Evolutionary conservation across 2,113 vertebrate species (phyloP), one percentile per base, ranked within the genome.

Genomic region (Pseudorhombus dupliciocellatus): DNA sequence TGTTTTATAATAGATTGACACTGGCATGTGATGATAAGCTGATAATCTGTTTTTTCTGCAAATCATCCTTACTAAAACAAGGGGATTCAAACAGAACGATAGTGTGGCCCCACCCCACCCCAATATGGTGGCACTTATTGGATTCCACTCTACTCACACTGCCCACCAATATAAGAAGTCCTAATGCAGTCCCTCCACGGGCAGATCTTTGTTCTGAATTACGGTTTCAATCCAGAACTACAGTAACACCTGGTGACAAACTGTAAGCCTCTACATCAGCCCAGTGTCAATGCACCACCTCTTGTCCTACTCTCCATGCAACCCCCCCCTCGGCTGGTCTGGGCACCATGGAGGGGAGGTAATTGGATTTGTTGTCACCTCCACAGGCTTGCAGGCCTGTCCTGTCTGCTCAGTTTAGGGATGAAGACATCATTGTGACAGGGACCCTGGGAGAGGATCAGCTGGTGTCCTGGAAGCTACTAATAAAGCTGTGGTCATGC

Each of bases 341-440:
- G 93, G 95, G 95, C 94, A 89, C 95, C 96, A 92, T 98, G 94
- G 95, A 93, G 96, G 94, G 97, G 94, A 95, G 96, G 95, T 98
- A 98, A 98, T 98, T 99, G 97, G 97, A 98, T 98, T 98, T 97
- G 95, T 96, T 98, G 97, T 98, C 97, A 97, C 97, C 96, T 98
- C 95, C 94, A 83, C 93, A 96, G 94, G 96, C 96, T 96, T 96
- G 95, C 95, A 96, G 95, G 95, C 95, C 94, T 91, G 93, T 95
- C 94, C 83, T 87, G 97, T 98, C 97, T 95, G 94, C 95, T 97
- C 95, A 92, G 95, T 94, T 99, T 98, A 98, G 95, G 93, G 95
- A 99, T 98, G 96, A 99, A 99, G 97, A 98, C 95, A 96, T 99
- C 97, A 99, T 93, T 86, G 55, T 97, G 96, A 98, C 97, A 96